These are phyloP conservation scores for Cotesia typhae DNA, from an alignment of 1,140 invertebrate species.

Conservation along the genomic window DNA sequence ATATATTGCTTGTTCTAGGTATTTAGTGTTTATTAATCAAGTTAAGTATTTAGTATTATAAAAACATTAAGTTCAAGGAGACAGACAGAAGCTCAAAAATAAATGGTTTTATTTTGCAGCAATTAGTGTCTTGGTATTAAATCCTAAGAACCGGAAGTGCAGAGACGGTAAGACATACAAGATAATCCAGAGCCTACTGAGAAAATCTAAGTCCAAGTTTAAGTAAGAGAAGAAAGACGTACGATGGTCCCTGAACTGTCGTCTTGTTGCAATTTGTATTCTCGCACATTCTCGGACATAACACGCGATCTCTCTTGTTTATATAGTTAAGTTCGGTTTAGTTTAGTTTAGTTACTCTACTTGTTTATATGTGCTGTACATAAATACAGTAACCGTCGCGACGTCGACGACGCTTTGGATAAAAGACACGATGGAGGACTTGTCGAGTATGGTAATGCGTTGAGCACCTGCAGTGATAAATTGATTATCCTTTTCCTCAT, in stretches of 20 bases:
- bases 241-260: slow-evolving; percentile 27
- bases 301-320: slow-evolving; percentile 22
- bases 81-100: slow-evolving; percentile 13
- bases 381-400: slow-evolving; percentile 11
- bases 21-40: not conserved
- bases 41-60: not conserved
- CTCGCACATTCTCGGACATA: slow-evolving; percentile 29
- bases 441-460: slow-evolving; percentile 61
- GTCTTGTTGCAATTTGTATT: slow-evolving; percentile 45
- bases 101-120: slow-evolving; percentile 5
- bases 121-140: slow-evolving; percentile 21
- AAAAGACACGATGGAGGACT: slow-evolving; percentile 18
- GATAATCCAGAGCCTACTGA: slow-evolving; percentile 3
- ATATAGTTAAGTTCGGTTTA: too few species aligned
- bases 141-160: slow-evolving; percentile 14
- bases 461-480: slow-evolving; percentile 61
- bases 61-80: slow-evolving; percentile 6
- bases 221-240: slow-evolving; percentile 4
- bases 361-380: too few species aligned
- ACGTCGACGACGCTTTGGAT: slow-evolving; percentile 41
- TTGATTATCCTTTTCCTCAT: slow-evolving; percentile 43
- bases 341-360: too few species aligned
- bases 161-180: not conserved
- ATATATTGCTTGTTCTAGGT: too few species aligned
- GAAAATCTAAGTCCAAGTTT: not conserved